Base-by-base conservation (phyloP, 2,888 invertebrate species). In the Tetranychus piercei region DNA sequence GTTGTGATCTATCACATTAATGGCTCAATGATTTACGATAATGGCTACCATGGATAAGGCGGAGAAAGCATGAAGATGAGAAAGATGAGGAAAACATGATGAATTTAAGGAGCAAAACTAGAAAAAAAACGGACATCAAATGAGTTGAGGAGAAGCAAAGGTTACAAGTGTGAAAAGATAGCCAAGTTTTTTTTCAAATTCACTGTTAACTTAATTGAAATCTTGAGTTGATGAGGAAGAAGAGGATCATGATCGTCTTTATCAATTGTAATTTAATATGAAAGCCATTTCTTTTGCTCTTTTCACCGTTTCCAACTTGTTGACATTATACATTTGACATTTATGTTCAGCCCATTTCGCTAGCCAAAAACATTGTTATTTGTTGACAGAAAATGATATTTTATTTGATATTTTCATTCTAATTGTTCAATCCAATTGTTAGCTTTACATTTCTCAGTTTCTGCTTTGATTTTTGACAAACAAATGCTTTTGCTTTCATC, bases 11-110 rank as follows among this genome's bases (percentile, higher is more conserved):
- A 55, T 55, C 15, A 55, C 9, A 55, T 55, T 55, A 55, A 55
- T 55, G 55, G 55, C 55, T 55, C 55, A 55, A 55, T 55, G 55
- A 55, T 55, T 55, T 55, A 55, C 55, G 55, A 55, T 55, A 55
- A 55, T 55, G 55, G 55, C 55, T 55, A 55, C 15, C 15, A 55
- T 15, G 15, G 55, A 55, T 55, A 15, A 55, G 55, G 55, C 9
- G 15, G 55, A 55, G 9, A 15, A 55, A 15, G 55, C 34, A 55
- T 55, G 55, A 55, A 15, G 55, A 55, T 55, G 55, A 55, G 11
- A 15, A 55, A 15, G 55, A 55, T 55, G 55, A 55, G 55, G 15
- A 15, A 34, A 34, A 34, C 3, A 34, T 3, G 34, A 34, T 34
- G 34, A 34, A 34, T 34, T 34, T 34, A 34, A 34, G 34, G 34